Evolutionary conservation across 2,888 invertebrate genomes (phyloP), one percentile per base, ranked within the genome.

Genomic region (Spodoptera exigua): DNA sequence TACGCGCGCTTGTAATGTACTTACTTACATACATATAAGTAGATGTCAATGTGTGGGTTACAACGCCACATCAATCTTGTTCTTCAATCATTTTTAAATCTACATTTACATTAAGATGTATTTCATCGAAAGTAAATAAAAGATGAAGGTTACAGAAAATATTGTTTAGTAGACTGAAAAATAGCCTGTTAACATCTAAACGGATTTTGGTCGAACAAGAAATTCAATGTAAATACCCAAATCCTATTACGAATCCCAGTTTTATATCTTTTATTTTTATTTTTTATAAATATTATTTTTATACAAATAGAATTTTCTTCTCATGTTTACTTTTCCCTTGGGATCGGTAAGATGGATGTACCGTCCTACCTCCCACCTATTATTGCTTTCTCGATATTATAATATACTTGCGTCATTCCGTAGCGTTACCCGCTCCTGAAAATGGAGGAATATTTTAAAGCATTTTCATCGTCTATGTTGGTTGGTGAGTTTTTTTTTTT

Each of bases 301-400:
- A 57, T 57, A 49, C 13, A 53, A 64, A 55, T 43, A 62, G 44
- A 57, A 62, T 64, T 69, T 74, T 62, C 53, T 49, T 51, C 59
- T 60, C 61, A 53, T 44, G 68, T 68, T 62, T 73, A 62, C 69
- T 62, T 61, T 63, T 60, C 74, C 74, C 60, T 9, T 44, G 45
- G 69, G 77, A 74, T 32, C 32, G 18, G 41, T 65, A 65, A 73
- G 75, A 77, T 66, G 66, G 70, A 75, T 77, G 61, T 58, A 58
- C 51, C 37, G 36, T 53, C 45, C 49, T 52, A 43, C 67, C 56
- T 56, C 18, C 9, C 16, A 48, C 39, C 55, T 65, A 53, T 51
- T 53, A 57, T 56, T 60, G 44, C 70, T 69, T 43, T 65, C 47
- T 48, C 36, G 34, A 52, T 66, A 66, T 71, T 71, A 71, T 54